Base-by-base conservation (phyloP, 2,113 vertebrate species). In the Atlantisia rogersi region DNA sequence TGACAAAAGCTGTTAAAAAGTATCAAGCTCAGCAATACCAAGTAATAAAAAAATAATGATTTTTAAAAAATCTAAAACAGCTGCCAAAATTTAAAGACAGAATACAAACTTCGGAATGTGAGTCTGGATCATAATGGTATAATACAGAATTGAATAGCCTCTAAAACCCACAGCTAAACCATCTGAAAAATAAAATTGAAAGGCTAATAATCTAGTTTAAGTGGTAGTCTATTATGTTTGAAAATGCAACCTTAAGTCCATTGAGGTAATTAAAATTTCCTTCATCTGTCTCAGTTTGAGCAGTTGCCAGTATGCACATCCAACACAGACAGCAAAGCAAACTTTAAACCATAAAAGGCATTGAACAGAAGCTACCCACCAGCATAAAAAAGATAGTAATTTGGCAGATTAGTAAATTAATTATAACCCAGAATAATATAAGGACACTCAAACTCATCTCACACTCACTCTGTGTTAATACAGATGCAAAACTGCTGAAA, bases 251-350 rank as follows among this genome's bases (percentile, higher is more conserved):
- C 80, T 92, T 78, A 86, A 77, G 62, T 96, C 60, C 79, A 48
- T 90, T 48, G 68, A 78, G 22, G 76, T 95, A 95, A 97, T 90
- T 95, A 95, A 94, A 86, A 86, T 88, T 86, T 90, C n/a, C 65
- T 94, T 92, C 48, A 62, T 82, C 87, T 67, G 22, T 59, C 55
- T 88, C 31, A 86, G 64, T 35, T 73, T 88, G 73, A 94, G 80
- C 65, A 82, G 48, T 48, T 86, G 50, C 64, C 32, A 73, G 37
- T 70, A 59, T 32, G 17, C 44, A 86, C 16, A 90, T 22, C 35
- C 73, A 82, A 64, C 44, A 67, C 26, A 95, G 67, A 79, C 80
- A 40, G 92, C 12, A 55, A 80, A 90, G 46, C 15, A 90, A 88
- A 82, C 44, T 84, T 93, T 78, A 93, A 94, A 80, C 22, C 26